phyloP scores from a whole-genome alignment of 2,113 vertebrate genomes.

The Siniperca chuatsi region DNA sequence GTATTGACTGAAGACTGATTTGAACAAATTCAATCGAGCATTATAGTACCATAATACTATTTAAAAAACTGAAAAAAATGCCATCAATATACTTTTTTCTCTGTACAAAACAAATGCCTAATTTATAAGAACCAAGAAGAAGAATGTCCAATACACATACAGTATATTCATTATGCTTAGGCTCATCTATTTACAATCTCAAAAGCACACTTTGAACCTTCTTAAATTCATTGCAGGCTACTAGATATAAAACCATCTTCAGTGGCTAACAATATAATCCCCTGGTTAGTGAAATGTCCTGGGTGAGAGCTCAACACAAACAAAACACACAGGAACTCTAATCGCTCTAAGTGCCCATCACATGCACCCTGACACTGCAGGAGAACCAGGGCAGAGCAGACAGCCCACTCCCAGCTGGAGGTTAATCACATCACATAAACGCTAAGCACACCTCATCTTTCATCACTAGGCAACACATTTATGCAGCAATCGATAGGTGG shows the following conservation, averaged over 20 bases:
- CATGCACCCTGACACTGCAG: constrained; percentile 69
- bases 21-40: constrained; percentile 18
- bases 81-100: background rate
- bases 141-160: background rate
- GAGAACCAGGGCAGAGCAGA: constrained; percentile 49
- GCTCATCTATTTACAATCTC: constrained; percentile 5
- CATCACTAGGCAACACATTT: constrained; percentile 80
- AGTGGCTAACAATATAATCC: constrained; percentile 55
- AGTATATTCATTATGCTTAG: background rate
- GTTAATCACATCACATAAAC: constrained; percentile 82
- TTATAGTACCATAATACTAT: constrained; percentile 2
- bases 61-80: background rate
- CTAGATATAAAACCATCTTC: constrained; percentile 27
- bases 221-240: constrained; percentile 51
- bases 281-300: constrained; percentile 60
- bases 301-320: constrained; percentile 67
- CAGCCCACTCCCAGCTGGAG: constrained; percentile 59
- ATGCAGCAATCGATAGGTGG: constrained; percentile 76
- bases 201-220: constrained; percentile 16
- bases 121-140: background rate
- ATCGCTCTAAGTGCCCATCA: constrained; percentile 76
- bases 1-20: constrained; percentile 7
- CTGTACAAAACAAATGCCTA: background rate
- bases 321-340: constrained; percentile 70
- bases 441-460: constrained; percentile 80